Percentiles rank a stretch among this genome's conserved stretches.
These are phyloP conservation scores for Hepsetus odoe DNA, from an alignment of 2,113 vertebrate species.

Conservation along the genomic window DNA sequence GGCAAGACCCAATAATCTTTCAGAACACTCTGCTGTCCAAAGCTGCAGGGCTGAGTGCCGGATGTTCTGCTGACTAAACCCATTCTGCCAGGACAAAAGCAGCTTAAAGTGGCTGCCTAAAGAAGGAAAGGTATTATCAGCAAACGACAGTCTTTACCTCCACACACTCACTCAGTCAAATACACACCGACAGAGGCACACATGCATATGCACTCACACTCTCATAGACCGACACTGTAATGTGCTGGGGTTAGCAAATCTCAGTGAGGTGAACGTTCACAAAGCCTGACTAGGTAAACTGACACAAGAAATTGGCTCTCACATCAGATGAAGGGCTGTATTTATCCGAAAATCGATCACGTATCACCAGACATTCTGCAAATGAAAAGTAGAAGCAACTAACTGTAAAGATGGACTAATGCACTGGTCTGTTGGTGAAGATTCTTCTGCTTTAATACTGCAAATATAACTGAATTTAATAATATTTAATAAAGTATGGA, in stretches of 20 bases:
- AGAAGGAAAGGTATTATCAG: background rate
- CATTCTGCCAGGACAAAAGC: constrained; percentile 3
- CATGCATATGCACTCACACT: background rate
- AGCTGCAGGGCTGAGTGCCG: background rate
- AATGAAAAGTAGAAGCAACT: background rate
- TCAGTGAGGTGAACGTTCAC: background rate
- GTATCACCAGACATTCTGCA: background rate
- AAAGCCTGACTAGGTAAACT: background rate
- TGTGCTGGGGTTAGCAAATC: background rate
- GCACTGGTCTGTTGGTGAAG: no score
- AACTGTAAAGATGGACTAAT: no score
- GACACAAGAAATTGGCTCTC: background rate
- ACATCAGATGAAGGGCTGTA: background rate
- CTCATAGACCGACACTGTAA: background rate
- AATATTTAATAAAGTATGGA: no score
- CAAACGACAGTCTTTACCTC: background rate
- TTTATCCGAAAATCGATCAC: background rate
- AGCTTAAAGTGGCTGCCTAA: constrained; percentile 5
- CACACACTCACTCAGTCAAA: constrained; percentile 14
- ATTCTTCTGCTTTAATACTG: no score
- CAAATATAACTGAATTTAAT: no score
- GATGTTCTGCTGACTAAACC: background rate
- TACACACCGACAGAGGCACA: no score
- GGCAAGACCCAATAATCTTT: background rate
- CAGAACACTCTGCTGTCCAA: background rate